Evolutionary conservation across 2,113 vertebrate genomes (phyloP).

Genomic region (Melanerpes aurifrons): DNA sequence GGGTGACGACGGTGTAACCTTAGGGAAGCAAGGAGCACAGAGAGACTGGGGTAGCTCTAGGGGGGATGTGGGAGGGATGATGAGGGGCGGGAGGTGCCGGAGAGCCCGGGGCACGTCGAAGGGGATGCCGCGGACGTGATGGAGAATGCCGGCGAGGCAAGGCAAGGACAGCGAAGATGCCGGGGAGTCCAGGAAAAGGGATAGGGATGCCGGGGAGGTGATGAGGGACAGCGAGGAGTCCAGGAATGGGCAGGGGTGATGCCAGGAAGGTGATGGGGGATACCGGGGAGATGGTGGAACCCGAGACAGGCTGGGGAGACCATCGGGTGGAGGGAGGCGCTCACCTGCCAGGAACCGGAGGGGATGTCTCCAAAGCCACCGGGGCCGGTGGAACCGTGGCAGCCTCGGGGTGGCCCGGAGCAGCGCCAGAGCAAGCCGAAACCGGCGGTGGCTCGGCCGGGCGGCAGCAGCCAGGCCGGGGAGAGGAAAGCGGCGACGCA

Average conservation of each 20-base stretch:
- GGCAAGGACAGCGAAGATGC: too few relatives aligned
- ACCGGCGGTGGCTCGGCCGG: conserved; percentile 76
- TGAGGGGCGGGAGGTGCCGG: not conserved
- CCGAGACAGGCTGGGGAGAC: not conserved
- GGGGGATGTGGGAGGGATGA: not conserved
- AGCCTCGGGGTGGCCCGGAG: conserved; percentile 81
- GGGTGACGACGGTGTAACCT: not conserved
- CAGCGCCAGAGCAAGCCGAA: conserved; percentile 91
- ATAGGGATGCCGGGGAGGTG: not conserved
- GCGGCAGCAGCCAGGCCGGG: conserved; percentile 79
- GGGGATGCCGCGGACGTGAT: not conserved
- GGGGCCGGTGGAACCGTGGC: conserved; percentile 84
- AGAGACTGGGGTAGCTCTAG: not conserved
- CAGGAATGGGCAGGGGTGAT: too few relatives aligned
- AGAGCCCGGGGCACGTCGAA: not conserved
- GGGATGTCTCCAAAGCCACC: conserved; percentile 87
- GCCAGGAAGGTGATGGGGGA: not conserved
- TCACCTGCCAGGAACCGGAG: conserved; percentile 91
- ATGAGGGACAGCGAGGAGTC: not conserved
- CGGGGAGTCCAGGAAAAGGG: not conserved
- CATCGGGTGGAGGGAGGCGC: not conserved
- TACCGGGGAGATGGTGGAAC: not conserved
- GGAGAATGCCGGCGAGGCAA: not conserved
- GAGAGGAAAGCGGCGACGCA: conserved; percentile 89
- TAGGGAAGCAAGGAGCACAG: not conserved